These are phyloP conservation scores for Tenualosa ilisha DNA, from an alignment of 2,797 vertebrate species.

Conservation along the genomic window DNA sequence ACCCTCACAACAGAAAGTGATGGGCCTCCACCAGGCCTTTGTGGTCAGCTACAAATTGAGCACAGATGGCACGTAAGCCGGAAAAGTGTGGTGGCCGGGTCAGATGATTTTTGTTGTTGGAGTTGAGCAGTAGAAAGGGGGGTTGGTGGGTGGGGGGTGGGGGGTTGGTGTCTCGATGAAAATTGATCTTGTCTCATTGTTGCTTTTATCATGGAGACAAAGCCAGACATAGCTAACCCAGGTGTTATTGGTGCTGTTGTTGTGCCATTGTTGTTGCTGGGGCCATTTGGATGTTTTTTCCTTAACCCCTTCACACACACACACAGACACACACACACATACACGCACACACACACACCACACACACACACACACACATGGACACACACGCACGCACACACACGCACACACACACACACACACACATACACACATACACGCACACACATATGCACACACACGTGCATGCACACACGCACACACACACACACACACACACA, in stretches of 20 bases:
- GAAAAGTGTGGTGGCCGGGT: background rate
- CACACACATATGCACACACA: background rate
- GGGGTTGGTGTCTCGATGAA: background rate
- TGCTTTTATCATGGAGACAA: background rate
- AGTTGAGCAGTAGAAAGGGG: background rate
- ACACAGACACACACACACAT: background rate
- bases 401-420: background rate
- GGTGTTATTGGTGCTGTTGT: background rate
- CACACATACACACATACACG: too few species aligned
- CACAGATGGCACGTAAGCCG: background rate
- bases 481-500: too few species aligned
- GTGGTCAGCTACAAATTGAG: constrained; percentile 20
- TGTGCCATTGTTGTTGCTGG: background rate
- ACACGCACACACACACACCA: background rate
- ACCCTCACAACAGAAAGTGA: constrained; percentile 6
- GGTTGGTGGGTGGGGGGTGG: background rate
- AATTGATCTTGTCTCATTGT: background rate
- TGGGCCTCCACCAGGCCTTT: background rate
- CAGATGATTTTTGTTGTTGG: background rate
- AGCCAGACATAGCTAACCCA: background rate
- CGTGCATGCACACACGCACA: too few species aligned
- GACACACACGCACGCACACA: too few species aligned
- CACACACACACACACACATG: background rate
- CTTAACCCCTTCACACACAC: too few species aligned
- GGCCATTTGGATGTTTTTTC: background rate